These are phyloP conservation scores for Stenchaetothrips biformis DNA, from an alignment of 2,888 invertebrate species.

Conservation along the genomic window DNA sequence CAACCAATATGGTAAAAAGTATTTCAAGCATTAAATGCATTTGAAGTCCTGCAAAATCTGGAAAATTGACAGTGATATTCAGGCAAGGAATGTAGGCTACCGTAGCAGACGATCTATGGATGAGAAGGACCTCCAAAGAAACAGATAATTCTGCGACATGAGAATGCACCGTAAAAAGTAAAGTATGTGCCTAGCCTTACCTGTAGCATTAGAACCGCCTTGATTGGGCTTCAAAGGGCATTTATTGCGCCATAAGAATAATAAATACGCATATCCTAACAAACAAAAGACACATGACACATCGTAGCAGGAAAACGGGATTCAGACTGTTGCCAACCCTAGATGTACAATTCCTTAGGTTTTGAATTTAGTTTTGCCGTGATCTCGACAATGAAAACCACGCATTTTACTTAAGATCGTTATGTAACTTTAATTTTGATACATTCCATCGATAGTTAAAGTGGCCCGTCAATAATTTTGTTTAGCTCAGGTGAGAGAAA, in stretches of 20 bases:
- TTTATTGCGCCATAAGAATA: not conserved
- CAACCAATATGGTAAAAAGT: too few relatives aligned
- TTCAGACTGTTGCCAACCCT: not conserved
- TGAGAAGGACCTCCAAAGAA: not conserved
- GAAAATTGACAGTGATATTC: not conserved
- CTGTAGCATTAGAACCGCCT: not conserved
- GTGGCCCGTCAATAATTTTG: too few relatives aligned
- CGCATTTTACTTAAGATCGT: too few relatives aligned
- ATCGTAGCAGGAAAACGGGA: not conserved
- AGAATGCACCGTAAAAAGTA: too few relatives aligned
- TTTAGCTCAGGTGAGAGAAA: too few relatives aligned
- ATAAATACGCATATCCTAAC: slow-evolving; percentile 13
- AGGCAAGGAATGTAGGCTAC: not conserved
- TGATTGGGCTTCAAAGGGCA: not conserved
- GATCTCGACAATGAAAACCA: too few relatives aligned
- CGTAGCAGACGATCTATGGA: not conserved
- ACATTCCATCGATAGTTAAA: too few relatives aligned
- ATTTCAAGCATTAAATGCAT: too few relatives aligned
- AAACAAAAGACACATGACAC: slow-evolving; percentile 15
- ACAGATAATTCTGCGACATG: not conserved
- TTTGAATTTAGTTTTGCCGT: too few relatives aligned
- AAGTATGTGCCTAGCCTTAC: not conserved
- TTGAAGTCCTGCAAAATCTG: too few relatives aligned
- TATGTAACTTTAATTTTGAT: too few relatives aligned
- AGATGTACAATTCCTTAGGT: not conserved